Percentiles rank a stretch among this genome's conserved stretches.
Evolutionary conservation across 2,888 invertebrate species (phyloP).

Genomic region (Cryptosula pallasiana): DNA sequence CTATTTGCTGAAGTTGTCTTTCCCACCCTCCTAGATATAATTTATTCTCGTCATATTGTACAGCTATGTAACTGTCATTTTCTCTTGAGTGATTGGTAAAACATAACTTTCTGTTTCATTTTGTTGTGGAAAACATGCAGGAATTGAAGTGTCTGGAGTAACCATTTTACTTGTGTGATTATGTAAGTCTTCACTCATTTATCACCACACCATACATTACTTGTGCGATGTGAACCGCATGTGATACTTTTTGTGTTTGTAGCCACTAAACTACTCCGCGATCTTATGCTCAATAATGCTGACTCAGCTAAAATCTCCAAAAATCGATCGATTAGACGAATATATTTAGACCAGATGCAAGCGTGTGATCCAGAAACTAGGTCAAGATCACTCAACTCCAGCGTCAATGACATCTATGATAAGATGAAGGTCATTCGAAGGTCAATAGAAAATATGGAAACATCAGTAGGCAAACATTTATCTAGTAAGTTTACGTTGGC

Average conservation of each 20-base stretch:
- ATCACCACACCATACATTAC: no score
- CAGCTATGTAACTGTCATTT: no score
- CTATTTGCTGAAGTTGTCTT: no score
- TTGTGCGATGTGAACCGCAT: no score
- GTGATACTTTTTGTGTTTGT: neutral
- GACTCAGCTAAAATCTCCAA: neutral
- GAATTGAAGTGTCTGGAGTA: no score
- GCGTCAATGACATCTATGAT: constrained; percentile 18
- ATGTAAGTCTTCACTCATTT: no score
- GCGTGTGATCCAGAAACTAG: neutral
- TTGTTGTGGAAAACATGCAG: no score
- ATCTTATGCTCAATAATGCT: neutral
- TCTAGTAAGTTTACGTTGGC: neutral
- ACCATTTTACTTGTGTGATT: no score
- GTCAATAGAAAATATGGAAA: constrained; percentile 13
- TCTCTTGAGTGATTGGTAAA: no score
- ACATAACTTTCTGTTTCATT: no score
- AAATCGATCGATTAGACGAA: neutral
- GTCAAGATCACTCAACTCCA: neutral
- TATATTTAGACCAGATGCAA: neutral
- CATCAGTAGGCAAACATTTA: neutral
- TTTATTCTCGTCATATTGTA: no score
- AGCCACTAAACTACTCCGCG: neutral
- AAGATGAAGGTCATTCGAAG: constrained; percentile 22
- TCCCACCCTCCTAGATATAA: no score